phyloP scores from a whole-genome alignment of 2,888 invertebrate species.

The Galerucella nymphaeae region DNA sequence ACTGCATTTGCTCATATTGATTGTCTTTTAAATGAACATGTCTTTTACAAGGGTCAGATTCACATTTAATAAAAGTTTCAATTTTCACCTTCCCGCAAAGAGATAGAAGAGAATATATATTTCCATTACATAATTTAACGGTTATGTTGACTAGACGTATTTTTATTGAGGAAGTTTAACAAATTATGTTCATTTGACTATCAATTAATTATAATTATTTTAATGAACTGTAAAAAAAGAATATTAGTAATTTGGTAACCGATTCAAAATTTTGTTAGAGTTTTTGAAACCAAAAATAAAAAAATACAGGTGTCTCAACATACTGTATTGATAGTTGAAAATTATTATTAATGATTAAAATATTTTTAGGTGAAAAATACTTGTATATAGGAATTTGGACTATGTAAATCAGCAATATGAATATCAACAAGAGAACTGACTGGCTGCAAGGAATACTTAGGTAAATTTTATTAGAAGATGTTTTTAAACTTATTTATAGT shows the following conservation, averaged over 20 bases:
- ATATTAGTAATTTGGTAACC: background rate
- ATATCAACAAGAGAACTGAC: too few relatives aligned
- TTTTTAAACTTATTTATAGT: too few relatives aligned
- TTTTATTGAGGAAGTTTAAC: background rate
- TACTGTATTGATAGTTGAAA: too few relatives aligned
- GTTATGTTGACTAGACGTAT: background rate
- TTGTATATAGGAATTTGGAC: too few relatives aligned
- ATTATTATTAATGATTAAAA: too few relatives aligned
- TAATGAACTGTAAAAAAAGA: background rate
- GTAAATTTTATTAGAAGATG: too few relatives aligned
- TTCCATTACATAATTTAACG: background rate
- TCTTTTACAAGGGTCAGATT: background rate
- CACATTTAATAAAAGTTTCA: background rate
- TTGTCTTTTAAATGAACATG: background rate
- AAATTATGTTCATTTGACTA: background rate
- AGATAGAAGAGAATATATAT: background rate
- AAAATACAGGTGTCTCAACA: too few relatives aligned
- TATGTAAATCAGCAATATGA: too few relatives aligned
- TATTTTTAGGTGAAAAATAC: too few relatives aligned
- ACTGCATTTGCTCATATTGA: slow-evolving; percentile 13
- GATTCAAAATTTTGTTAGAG: background rate
- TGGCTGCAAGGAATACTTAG: too few relatives aligned
- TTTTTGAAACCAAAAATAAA: too few relatives aligned
- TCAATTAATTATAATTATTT: background rate
- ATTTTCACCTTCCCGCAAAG: too few relatives aligned